These are phyloP conservation scores for Glaucidium brasilianum DNA, from an alignment of 2,113 vertebrate species.

Conservation along the genomic window DNA sequence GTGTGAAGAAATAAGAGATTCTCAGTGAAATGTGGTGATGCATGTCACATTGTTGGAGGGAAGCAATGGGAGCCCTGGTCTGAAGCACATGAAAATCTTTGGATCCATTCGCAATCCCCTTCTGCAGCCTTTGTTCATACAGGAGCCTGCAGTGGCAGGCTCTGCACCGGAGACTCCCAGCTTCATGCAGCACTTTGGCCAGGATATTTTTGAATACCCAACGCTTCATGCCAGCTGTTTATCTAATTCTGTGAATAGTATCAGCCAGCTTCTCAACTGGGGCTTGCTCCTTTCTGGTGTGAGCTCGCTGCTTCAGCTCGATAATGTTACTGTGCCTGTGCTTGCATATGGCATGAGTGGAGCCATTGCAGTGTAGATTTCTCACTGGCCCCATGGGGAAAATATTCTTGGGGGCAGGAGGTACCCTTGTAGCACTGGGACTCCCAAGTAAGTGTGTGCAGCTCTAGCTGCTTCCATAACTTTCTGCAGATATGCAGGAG, in stretches of 20 bases:
- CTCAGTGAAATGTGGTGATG: neutral
- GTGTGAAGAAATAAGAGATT: neutral
- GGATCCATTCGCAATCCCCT: neutral
- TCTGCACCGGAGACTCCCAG: rapidly evolving
- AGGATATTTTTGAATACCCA: neutral
- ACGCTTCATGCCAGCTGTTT: neutral
- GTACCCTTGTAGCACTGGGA: neutral
- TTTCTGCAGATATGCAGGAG: neutral
- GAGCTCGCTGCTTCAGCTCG: neutral
- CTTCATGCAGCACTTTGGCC: rapidly evolving
- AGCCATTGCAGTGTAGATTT: too few species aligned
- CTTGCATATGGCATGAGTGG: rapidly evolving
- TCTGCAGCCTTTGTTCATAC: neutral
- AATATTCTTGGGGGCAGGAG: neutral
- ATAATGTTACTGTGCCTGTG: neutral
- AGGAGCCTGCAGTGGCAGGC: neutral
- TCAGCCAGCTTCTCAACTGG: neutral
- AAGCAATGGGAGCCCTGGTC: neutral
- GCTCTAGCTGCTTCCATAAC: neutral
- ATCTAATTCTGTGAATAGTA: neutral
- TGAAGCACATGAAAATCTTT: neutral
- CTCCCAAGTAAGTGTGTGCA: neutral
- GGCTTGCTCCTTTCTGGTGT: neutral
- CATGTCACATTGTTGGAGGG: neutral
- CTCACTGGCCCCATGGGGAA: neutral